phyloP scores from a whole-genome alignment of 1,140 invertebrate species.

The Macrobrachium rosenbergii region DNA sequence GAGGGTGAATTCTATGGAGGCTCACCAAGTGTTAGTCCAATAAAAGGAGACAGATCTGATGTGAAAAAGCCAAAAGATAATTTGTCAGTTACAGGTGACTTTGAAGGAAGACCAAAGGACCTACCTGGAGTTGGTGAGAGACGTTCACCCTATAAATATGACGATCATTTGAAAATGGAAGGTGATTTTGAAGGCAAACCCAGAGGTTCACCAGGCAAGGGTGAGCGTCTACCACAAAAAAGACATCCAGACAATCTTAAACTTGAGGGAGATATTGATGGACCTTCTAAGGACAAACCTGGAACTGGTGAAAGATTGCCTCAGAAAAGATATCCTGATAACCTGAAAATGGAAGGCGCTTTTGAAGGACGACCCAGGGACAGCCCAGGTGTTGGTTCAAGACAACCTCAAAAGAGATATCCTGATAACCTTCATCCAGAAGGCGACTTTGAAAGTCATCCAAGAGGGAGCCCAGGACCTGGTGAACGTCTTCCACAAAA shows the following conservation, averaged over 20 bases:
- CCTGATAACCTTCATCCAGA: constrained; percentile 66
- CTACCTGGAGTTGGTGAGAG: constrained; percentile 45
- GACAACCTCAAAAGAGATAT: constrained; percentile 71
- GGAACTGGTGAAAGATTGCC: constrained; percentile 63
- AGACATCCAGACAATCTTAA: constrained; percentile 68
- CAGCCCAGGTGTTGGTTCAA: constrained; percentile 75
- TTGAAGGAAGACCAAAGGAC: constrained; percentile 58
- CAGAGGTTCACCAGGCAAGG: constrained; percentile 70
- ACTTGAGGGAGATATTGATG: constrained; percentile 66
- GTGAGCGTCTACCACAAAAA: constrained; percentile 66
- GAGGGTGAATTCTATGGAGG: constrained; percentile 68
- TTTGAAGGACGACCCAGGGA: constrained; percentile 55
- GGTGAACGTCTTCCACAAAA: constrained; percentile 65
- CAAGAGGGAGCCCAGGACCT: constrained; percentile 70
- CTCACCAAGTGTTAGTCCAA: constrained; percentile 62
- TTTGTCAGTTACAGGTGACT: constrained; percentile 80
- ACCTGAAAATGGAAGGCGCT: constrained; percentile 66
- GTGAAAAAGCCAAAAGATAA: constrained; percentile 74
- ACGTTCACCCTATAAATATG: constrained; percentile 65
- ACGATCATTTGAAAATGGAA: constrained; percentile 68
- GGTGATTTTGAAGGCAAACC: constrained; percentile 68
- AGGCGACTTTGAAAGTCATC: constrained; percentile 67
- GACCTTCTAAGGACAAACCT: constrained; percentile 71
- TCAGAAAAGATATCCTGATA: constrained; percentile 65
- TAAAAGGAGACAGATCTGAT: constrained; percentile 70